phyloP scores from a whole-genome alignment of 2,888 invertebrate genomes.

The Kuschelorhynchus macadamiae region DNA sequence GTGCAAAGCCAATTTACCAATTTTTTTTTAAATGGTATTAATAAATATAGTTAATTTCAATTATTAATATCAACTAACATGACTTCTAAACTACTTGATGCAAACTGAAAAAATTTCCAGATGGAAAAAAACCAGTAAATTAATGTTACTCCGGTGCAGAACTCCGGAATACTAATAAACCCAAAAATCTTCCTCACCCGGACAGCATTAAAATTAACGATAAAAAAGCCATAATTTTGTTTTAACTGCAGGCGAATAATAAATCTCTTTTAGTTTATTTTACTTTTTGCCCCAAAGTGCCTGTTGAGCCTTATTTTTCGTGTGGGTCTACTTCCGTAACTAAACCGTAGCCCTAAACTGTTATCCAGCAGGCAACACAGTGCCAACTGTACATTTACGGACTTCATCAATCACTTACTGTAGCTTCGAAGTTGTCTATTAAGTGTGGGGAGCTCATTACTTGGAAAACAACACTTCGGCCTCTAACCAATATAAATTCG shows the following conservation, averaged over 20 bases:
- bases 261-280: conserved; percentile 45
- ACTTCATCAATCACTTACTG: conserved; percentile 63
- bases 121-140: too few relatives aligned
- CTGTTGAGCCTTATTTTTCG: conserved; percentile 47
- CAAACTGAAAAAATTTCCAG: too few relatives aligned
- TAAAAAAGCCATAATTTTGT: conserved; percentile 26
- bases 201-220: conserved; percentile 18
- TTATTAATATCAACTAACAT: too few relatives aligned
- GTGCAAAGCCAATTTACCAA: too few relatives aligned
- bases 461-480: conserved; percentile 57
- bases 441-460: conserved; percentile 60
- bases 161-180: conserved; percentile 15
- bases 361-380: conserved; percentile 50
- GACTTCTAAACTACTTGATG: too few relatives aligned
- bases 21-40: too few relatives aligned
- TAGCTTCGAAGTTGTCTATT: conserved; percentile 61
- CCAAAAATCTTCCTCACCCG: conserved; percentile 1
- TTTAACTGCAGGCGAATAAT: conserved; percentile 34
- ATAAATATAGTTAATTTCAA: too few relatives aligned
- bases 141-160: neutral
- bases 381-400: conserved; percentile 61
- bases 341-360: conserved; percentile 35
- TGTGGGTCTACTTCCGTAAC: conserved; percentile 22
- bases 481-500: conserved; percentile 57
- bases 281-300: conserved; percentile 38